Evolutionary conservation across 2,797 vertebrate genomes (phyloP).

Genomic region (Neopelma chrysocephalum): DNA sequence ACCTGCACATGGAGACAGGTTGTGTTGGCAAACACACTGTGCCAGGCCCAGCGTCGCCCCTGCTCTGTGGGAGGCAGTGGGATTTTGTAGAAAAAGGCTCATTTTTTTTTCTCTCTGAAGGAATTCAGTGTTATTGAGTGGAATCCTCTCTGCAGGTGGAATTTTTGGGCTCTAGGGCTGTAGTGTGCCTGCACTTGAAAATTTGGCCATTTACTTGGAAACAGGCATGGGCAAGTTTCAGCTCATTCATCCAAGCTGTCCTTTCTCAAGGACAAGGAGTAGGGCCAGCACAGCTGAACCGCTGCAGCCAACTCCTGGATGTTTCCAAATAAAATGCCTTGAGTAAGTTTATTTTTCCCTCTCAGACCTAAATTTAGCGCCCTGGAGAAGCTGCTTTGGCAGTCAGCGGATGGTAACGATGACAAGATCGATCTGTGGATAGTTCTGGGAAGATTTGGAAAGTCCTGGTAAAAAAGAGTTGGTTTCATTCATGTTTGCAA

Average conservation of each 20-base stretch:
- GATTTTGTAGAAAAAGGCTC: not conserved
- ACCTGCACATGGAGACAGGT: not conserved
- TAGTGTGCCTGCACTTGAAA: constrained; percentile 68
- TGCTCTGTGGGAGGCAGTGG: not conserved
- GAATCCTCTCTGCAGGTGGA: constrained; percentile 69
- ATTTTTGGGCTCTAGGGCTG: constrained; percentile 56
- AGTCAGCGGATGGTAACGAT: constrained; percentile 49
- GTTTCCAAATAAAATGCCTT: constrained; percentile 74
- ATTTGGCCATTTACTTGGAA: constrained; percentile 68
- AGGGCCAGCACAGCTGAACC: constrained; percentile 63
- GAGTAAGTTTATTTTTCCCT: constrained; percentile 73
- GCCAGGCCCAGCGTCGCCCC: not conserved
- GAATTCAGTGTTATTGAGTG: constrained; percentile 57
- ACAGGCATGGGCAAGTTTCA: constrained; percentile 65
- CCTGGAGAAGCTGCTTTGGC: constrained; percentile 65
- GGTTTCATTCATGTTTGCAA: constrained; percentile 66
- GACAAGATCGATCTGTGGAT: constrained; percentile 64
- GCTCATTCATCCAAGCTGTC: constrained; percentile 71
- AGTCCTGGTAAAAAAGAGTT: constrained; percentile 53
- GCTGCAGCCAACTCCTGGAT: constrained; percentile 56
- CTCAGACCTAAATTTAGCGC: constrained; percentile 65
- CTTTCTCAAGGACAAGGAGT: constrained; percentile 70
- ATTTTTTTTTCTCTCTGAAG: constrained; percentile 13
- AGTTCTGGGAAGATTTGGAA: constrained; percentile 70
- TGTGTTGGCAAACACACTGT: not conserved